These are phyloP conservation scores for Tetheella fluctuosa DNA, from an alignment of 2,888 invertebrate species.

Conservation along the genomic window DNA sequence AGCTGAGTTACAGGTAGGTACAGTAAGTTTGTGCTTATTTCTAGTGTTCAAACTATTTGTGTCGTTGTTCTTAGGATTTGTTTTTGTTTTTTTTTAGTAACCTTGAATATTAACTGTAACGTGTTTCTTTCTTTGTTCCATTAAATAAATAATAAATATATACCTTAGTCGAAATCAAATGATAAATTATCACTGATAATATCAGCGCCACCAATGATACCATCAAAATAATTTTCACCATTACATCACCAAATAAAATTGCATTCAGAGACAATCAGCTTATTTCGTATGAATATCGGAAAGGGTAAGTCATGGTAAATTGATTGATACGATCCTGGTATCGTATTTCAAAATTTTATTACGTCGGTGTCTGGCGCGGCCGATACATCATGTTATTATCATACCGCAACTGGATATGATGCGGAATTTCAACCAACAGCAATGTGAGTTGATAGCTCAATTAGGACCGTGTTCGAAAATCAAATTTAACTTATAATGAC, in stretches of 20 bases:
- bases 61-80: too few species aligned
- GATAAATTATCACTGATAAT: neutral
- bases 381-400: slow-evolving; percentile 30
- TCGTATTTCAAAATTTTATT: slow-evolving; percentile 40
- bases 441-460: neutral
- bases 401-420: slow-evolving; percentile 7
- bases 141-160: too few species aligned
- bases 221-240: neutral
- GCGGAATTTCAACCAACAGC: neutral
- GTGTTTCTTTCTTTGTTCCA: too few species aligned
- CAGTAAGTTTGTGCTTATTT: too few species aligned
- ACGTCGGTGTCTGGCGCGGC: slow-evolving; percentile 23
- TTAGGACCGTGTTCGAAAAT: neutral
- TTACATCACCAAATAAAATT: slow-evolving; percentile 10
- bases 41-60: too few species aligned
- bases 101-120: too few species aligned
- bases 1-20: too few species aligned
- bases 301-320: slow-evolving; percentile 40
- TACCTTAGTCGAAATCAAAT: too few species aligned
- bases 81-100: too few species aligned
- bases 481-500: neutral
- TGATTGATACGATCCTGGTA: slow-evolving; percentile 38
- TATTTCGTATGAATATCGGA: slow-evolving; percentile 13
- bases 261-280: slow-evolving; percentile 16
- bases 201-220: neutral